Evolutionary conservation across 2,888 invertebrate species (phyloP), one percentile per base, ranked within the genome.

Genomic region (Xanthia icteritia): DNA sequence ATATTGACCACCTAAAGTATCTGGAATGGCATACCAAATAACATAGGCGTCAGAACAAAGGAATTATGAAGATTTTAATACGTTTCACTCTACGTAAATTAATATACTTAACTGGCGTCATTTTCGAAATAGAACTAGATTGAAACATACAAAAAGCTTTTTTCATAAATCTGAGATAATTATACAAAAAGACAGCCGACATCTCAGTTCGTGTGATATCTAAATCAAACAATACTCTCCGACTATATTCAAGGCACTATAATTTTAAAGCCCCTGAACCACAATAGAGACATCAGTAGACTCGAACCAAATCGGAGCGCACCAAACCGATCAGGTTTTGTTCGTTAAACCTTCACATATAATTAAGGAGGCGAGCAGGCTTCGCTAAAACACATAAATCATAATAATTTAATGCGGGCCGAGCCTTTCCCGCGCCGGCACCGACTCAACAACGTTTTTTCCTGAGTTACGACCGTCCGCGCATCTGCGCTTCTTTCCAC

Each of bases 321-420:
- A 84, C 90, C 88, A 91, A 90, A 90, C 91, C 88, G 91, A 89
- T 90, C 90, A 87, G 88, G 90, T 90, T 94, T 92, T 93, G 95
- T 95, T 94, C 95, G 95, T 95, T 94, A 94, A 94, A 91, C 91
- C 93, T 91, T 92, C 93, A 93, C 92, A 92, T 95, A 94, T 96
- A 96, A 96, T 96, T 95, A 96, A 93, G 93, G 94, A 93, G 94
- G 93, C 91, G 92, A 93, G 88, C 89, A 89, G 90, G 88, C 91
- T 92, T 90, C 92, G 93, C 94, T 94, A 95, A 96, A 95, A 95
- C 93, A 95, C 95, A 96, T 96, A 96, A 96, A 96, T 96, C 96
- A 96, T 95, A 95, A 96, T 95, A 96, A 95, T 96, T 96, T 96
- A 96, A 95, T 94, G 94, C 95, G 92, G 91, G 89, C 86, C 90